Base-by-base conservation (phyloP, 2,797 vertebrate genomes). In the Anabas testudineus region DNA sequence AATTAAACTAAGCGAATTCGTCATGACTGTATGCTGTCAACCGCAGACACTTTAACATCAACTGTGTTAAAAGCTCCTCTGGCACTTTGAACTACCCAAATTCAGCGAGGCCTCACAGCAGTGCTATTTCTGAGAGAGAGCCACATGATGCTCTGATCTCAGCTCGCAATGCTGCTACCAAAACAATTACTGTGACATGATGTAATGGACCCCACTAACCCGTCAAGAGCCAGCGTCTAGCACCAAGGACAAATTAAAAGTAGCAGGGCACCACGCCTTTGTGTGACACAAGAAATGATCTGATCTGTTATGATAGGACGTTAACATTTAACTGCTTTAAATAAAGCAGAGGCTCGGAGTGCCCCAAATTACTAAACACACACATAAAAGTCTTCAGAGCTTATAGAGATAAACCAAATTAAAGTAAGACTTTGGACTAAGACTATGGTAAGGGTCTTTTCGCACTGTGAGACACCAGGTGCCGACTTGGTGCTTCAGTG, bases 141-240 rank as follows among this genome's bases (percentile, higher is more conserved):
- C 37, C 83, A 56, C 84, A 90, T 85, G 83, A 80, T 80, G 74
- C 73, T 84, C 78, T 92, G 86, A 91, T 90, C 84, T 73, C 90
- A 87, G 68, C 71, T 79, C n/a, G 28, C 74, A 81, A 68, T 43
- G 76, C 76, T 60, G 80, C 82, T 45, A 81, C 84, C 62, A 87
- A 88, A 90, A 92, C 87, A 89, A 85, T 87, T 82, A 79, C 73
- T 83, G 67, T 45, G 26, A 66, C 69, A 74, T 88, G 89, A 92
- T 68, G 82, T 88, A 76, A 87, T 82, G 59, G 55, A 61, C 67
- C 60, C 51, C 15, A 62, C 41, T 4, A 43, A 76, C 74, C 67
- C 63, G 62, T 61, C 41, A 36, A 58, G 21, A 32, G 59, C 24
- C 61, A 34, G 21, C 0, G 45, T 66, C 68, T 76, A 84, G 45